These are phyloP conservation scores for Hirtodrosophila histrioides DNA, from an alignment of 2,888 invertebrate genomes.

Conservation along the genomic window DNA sequence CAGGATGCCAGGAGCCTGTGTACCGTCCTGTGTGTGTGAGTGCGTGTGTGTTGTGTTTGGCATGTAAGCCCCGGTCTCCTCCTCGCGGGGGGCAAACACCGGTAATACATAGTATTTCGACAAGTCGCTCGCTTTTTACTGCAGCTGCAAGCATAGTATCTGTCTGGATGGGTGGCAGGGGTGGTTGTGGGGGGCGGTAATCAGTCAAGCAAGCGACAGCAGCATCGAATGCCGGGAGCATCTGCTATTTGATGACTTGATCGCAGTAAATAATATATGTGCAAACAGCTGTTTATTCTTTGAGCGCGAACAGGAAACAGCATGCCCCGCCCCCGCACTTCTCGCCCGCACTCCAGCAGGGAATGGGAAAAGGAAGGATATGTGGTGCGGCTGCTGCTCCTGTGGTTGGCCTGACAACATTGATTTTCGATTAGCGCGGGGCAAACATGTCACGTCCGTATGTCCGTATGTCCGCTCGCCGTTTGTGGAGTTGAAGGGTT, in stretches of 20 bases:
- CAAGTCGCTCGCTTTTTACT: conserved; percentile 33
- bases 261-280: conserved; percentile 70
- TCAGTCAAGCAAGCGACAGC: conserved; percentile 66
- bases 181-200: conserved; percentile 36
- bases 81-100: conserved; percentile 19
- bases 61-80: background rate
- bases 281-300: conserved; percentile 65
- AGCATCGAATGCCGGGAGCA: conserved; percentile 49
- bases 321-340: background rate
- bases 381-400: conserved; percentile 11
- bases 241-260: conserved; percentile 66
- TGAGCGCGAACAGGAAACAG: conserved; percentile 45
- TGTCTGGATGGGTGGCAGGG: conserved; percentile 1
- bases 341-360: background rate
- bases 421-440: conserved; percentile 73
- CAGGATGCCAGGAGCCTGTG: conserved; percentile 4
- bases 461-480: too few relatives aligned
- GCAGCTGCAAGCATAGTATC: conserved; percentile 16
- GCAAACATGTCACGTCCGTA: conserved; percentile 49
- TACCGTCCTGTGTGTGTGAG: background rate
- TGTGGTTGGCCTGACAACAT: conserved; percentile 61
- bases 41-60: background rate
- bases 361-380: background rate
- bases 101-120: conserved; percentile 42
- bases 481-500: conserved; percentile 25